Conservation (phyloP, 2,113 vertebrate species). For the Aplodontia rufa region DNA sequence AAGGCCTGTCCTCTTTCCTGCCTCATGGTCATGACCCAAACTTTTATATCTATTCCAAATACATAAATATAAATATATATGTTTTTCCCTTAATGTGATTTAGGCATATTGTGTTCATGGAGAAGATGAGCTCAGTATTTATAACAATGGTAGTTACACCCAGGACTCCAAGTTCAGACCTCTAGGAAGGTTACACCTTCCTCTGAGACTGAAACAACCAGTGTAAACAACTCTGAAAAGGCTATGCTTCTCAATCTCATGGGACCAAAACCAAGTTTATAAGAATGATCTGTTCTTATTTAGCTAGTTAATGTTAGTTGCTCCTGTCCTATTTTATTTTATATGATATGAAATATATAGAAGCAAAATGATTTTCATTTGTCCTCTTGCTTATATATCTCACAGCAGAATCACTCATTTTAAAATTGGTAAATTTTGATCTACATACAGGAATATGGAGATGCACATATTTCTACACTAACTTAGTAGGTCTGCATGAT, state of each 20-base stretch:
- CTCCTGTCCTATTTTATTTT: not conserved
- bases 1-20: not conserved
- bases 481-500: not conserved
- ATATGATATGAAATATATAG: not conserved
- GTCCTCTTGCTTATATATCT: not conserved
- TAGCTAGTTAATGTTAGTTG: not conserved
- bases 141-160: not conserved
- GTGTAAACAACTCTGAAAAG: not conserved
- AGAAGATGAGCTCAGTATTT: not conserved
- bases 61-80: too few species aligned
- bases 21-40: not conserved
- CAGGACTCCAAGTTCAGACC: not conserved
- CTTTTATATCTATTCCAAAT: not conserved
- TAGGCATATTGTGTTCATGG: not conserved
- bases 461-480: not conserved
- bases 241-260: not conserved
- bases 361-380: not conserved
- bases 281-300: not conserved
- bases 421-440: not conserved
- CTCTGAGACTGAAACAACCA: not conserved
- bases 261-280: not conserved
- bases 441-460: not conserved
- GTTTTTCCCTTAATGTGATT: not conserved
- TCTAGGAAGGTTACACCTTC: not conserved
- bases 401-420: not conserved